phyloP scores from a whole-genome alignment of 1,140 invertebrate genomes.

The Littorina saxatilis region DNA sequence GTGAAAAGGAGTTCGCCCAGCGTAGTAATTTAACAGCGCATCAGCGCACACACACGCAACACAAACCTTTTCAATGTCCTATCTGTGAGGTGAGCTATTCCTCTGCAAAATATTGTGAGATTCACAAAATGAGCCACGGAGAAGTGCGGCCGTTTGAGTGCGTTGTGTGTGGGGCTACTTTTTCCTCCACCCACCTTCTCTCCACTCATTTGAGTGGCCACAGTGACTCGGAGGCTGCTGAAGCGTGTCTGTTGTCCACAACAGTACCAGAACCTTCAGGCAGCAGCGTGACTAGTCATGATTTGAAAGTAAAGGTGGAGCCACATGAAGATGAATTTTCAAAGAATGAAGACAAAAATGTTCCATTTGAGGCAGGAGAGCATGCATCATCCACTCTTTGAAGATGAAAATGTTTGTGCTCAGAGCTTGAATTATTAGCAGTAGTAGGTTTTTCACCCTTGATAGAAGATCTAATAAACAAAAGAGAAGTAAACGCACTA shows the following conservation, averaged over 20 bases:
- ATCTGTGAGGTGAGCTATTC: slow-evolving; percentile 42
- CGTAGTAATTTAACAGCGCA: slow-evolving; percentile 41
- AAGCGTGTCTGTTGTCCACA: background rate
- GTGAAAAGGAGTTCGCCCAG: slow-evolving; percentile 76
- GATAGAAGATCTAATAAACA: no score
- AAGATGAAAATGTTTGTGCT: no score
- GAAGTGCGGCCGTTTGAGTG: slow-evolving; percentile 38
- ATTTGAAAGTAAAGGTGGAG: no score
- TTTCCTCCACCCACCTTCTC: slow-evolving; percentile 28
- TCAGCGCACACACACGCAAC: slow-evolving; percentile 38
- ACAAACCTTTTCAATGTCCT: slow-evolving; percentile 37
- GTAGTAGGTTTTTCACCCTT: no score
- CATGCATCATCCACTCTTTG: no score
- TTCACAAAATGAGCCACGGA: slow-evolving; percentile 32
- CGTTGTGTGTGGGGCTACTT: slow-evolving; percentile 33
- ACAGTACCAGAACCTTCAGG: background rate
- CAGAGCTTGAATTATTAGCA: no score
- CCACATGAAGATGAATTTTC: background rate
- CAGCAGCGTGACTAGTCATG: background rate
- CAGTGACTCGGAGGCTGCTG: background rate
- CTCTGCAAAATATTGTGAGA: background rate
- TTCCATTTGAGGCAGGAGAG: background rate
- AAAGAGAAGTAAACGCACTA: no score
- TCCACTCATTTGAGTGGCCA: slow-evolving; percentile 23
- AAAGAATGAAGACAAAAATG: background rate